Evolutionary conservation across 2,888 invertebrate species (phyloP).

Genomic region (Subacronicta megacephala): DNA sequence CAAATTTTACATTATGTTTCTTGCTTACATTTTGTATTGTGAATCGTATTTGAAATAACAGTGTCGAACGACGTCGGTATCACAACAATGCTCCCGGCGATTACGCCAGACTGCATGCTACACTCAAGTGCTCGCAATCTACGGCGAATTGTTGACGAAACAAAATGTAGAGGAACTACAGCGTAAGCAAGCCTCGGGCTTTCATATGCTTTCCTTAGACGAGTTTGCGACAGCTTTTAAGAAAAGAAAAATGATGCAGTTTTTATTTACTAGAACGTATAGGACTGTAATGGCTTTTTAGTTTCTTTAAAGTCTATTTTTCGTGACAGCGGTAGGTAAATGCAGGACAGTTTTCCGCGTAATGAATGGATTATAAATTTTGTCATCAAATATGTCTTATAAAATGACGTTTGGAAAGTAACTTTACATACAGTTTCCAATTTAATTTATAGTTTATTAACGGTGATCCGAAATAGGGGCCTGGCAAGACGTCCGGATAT

Average conservation of each 20-base stretch:
- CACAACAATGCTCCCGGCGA: conserved; percentile 52
- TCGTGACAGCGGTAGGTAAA: too few species aligned
- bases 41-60: conserved; percentile 42
- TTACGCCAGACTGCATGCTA: conserved; percentile 50
- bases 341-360: too few species aligned
- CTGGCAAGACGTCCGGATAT: too few species aligned
- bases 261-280: conserved; percentile 13
- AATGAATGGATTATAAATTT: too few species aligned
- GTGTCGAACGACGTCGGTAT: conserved; percentile 28
- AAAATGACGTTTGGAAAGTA: too few species aligned
- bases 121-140: conserved; percentile 58
- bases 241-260: conserved; percentile 15
- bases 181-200: conserved; percentile 45
- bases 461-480: too few species aligned
- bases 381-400: too few species aligned
- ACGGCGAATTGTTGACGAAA: conserved; percentile 53
- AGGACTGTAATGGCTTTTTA: too few species aligned
- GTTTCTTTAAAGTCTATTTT: too few species aligned
- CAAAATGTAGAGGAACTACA: conserved; percentile 44
- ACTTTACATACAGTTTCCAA: too few species aligned
- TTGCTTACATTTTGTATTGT: conserved; percentile 41
- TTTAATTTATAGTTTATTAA: too few species aligned
- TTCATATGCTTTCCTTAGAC: conserved; percentile 40
- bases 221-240: conserved; percentile 24
- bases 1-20: conserved; percentile 10